Conservation (phyloP, 2,113 vertebrate genomes). For the Vulpes lagopus region DNA sequence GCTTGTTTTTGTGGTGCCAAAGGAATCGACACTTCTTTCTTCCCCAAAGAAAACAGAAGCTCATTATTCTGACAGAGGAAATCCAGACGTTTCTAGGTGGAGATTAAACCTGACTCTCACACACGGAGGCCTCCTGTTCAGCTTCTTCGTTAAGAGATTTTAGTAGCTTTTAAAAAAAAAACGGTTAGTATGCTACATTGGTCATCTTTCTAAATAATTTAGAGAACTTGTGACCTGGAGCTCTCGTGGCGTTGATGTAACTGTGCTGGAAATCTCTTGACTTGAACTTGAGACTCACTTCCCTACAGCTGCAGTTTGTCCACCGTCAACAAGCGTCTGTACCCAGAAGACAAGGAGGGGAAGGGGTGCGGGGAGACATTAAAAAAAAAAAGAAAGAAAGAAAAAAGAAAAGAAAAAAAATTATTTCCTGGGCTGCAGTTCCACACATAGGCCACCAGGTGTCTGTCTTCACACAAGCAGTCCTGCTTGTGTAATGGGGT, state of each 20-base stretch:
- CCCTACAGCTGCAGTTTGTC: conserved; percentile 80
- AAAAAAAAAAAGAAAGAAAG: neutral
- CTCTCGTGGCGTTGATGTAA: conserved; percentile 81
- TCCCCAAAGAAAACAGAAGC: conserved; percentile 83
- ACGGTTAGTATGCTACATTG: conserved; percentile 69
- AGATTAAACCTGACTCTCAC: conserved; percentile 74
- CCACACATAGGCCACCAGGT: neutral
- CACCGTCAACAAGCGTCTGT: conserved; percentile 57
- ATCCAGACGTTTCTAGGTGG: conserved; percentile 78
- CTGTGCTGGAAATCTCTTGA: conserved; percentile 76
- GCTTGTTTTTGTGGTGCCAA: conserved; percentile 37
- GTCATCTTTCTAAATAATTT: conserved; percentile 77
- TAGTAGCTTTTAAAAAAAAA: conserved; percentile 80
- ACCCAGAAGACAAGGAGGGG: conserved; percentile 1
- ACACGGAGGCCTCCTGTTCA: conserved; percentile 79
- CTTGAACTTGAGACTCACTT: conserved; percentile 76
- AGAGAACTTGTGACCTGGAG: conserved; percentile 72
- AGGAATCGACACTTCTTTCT: conserved; percentile 59
- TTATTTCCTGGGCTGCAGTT: conserved; percentile 60
- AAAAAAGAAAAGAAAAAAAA: too few species aligned
- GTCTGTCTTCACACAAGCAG: conserved; percentile 76
- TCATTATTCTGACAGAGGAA: conserved; percentile 75
- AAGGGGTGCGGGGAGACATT: accelerated
- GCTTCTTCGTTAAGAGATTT: conserved; percentile 79
- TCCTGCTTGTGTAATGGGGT: neutral